Evolutionary conservation across 2,888 invertebrate species (phyloP), one percentile per base, ranked within the genome.

Genomic region (Cordylochernes scorpioides): DNA sequence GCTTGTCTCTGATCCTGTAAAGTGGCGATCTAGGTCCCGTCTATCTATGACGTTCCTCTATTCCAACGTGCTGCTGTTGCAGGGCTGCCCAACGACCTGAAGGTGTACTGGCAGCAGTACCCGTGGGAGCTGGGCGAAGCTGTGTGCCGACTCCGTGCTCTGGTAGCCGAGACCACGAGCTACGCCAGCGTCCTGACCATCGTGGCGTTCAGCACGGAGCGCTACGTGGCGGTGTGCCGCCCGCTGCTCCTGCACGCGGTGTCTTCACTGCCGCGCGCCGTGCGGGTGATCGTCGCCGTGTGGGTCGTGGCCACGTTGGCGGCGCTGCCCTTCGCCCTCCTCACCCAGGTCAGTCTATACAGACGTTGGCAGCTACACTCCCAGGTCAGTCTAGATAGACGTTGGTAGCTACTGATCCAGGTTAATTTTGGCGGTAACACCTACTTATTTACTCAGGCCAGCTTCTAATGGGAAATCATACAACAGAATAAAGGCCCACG

Each of bases 151-250:
- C 53, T 69, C 8, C 62, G 74, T 19, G 71, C 71, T 5, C 62
- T 78, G 27, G 67, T 73, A 1, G 72, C 78, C 1, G 82, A 82
- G 53, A 73, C 73, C n/a, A 61, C 63, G 12, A 58, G 60, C 2
- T 60, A 63, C 43, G 74, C 75, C 1, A 78, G 78, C 1, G 77
- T 82, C 2, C 44, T 60, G 18, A 60, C 58, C 8, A 82, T 82
- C 45, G 75, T 77, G 1, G 75, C 77, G 3, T 82, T 80, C 51
- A 80, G 78, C 0, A 64, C 72, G 21, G 80, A 80, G 49, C 60
- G 82, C 36, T 84, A 77, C 49, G 67, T 77, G 19, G 77, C 77
- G 30, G 77, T 78, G 43, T 77, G 75, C 46, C 68, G 73, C 47
- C 82, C 82, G 0, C 73, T 82, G 45, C 60, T 68, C 46, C 67